Conservation (phyloP, 1,140 invertebrate genomes). For the Pseudomyrmex dendroicus region DNA sequence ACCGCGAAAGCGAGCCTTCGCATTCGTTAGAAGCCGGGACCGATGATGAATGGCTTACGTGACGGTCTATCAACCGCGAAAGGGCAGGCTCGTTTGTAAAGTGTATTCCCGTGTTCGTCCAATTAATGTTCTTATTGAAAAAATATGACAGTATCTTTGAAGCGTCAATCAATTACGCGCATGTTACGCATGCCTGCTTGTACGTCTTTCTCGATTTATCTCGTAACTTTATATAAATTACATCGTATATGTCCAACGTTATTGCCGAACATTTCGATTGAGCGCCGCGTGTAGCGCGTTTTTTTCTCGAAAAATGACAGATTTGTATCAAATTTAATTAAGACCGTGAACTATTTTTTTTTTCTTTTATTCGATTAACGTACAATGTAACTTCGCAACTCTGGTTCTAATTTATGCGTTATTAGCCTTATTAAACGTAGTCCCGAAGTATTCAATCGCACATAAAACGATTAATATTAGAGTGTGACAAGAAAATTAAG, state of each 20-base stretch:
- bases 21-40: not conserved
- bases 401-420: not conserved
- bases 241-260: not conserved
- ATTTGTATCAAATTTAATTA: not conserved
- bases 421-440: too few species aligned
- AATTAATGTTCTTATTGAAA: slow-evolving; percentile 33
- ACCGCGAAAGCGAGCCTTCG: not conserved
- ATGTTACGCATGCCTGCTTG: not conserved
- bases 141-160: slow-evolving; percentile 5
- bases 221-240: slow-evolving; percentile 1
- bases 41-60: slow-evolving; percentile 38
- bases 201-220: not conserved
- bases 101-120: slow-evolving; percentile 18
- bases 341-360: not conserved
- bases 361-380: not conserved
- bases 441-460: not conserved
- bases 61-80: slow-evolving; percentile 14
- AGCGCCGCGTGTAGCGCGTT: too few species aligned
- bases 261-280: not conserved
- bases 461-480: slow-evolving; percentile 5
- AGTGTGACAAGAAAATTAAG: not conserved
- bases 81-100: slow-evolving; percentile 29
- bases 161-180: slow-evolving; percentile 8
- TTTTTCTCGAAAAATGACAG: not conserved
- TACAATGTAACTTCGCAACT: slow-evolving; percentile 13